Percentiles rank a stretch among this genome's conserved stretches.
These are phyloP conservation scores for Numenius arquata DNA, from an alignment of 2,113 vertebrate species.

Conservation along the genomic window DNA sequence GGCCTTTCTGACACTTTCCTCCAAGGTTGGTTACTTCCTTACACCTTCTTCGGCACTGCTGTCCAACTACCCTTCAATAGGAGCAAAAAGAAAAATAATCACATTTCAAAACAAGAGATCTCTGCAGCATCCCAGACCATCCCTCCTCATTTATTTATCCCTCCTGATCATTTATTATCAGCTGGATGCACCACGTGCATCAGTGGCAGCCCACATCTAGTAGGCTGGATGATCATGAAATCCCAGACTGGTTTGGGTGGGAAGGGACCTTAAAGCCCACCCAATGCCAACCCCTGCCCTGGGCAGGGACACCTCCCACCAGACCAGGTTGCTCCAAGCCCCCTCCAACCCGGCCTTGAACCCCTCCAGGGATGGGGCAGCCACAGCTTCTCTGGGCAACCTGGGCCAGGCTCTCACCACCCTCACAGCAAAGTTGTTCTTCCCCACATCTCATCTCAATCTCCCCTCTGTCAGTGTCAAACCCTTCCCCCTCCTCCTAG, in stretches of 20 bases:
- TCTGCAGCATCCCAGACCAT: background rate
- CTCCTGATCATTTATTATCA: background rate
- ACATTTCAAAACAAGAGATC: background rate
- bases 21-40: background rate
- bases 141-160: background rate
- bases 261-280: background rate
- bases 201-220: background rate
- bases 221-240: background rate
- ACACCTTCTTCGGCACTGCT: background rate
- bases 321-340: too few species aligned
- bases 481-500: too few species aligned
- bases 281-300: background rate
- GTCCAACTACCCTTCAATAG: accelerated
- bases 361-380: too few species aligned
- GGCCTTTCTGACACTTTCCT: background rate
- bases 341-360: too few species aligned
- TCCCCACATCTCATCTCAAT: too few species aligned
- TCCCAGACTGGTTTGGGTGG: background rate
- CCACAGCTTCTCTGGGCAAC: too few species aligned
- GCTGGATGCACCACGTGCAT: accelerated
- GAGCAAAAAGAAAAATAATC: background rate
- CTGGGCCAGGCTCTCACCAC: too few species aligned
- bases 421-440: too few species aligned
- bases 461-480: too few species aligned
- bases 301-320: background rate